phyloP scores from a whole-genome alignment of 64 coral and sea anemone genomes.

The Astreopora myriophthalma region DNA sequence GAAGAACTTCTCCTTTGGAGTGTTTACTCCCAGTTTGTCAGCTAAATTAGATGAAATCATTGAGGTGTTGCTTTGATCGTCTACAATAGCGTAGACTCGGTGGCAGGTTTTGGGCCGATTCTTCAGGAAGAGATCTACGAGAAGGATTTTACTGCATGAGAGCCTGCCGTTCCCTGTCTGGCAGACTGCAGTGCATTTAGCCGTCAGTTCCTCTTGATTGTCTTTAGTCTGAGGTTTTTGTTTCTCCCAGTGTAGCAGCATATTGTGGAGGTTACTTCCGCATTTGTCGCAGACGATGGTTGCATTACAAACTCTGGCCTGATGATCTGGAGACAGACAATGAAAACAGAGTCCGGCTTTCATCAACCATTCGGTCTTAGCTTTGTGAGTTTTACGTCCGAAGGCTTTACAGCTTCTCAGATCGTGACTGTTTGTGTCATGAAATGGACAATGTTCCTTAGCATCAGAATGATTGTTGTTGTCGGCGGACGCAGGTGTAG shows the following conservation, averaged over 20 bases:
- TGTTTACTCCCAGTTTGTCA: not conserved
- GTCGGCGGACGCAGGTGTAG: not conserved
- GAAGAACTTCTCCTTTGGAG: not conserved
- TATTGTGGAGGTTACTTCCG: too few relatives aligned
- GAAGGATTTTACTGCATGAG: slow-evolving; percentile 37
- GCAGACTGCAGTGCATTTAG: slow-evolving; percentile 5
- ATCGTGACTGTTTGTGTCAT: slow-evolving; percentile 26
- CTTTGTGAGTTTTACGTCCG: not conserved
- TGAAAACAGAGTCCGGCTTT: slow-evolving; percentile 58
- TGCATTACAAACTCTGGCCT: not conserved
- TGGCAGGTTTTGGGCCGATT: not conserved
- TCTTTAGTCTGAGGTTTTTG: not conserved
- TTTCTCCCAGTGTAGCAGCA: slow-evolving; percentile 40
- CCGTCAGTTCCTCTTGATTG: not conserved
- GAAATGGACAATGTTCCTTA: slow-evolving; percentile 37
- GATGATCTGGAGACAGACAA: slow-evolving; percentile 21
- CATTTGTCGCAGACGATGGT: too few relatives aligned
- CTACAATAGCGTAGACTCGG: slow-evolving; percentile 10
- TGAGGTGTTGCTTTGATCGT: slow-evolving; percentile 45
- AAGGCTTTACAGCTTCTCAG: slow-evolving; percentile 51
- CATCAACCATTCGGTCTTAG: slow-evolving; percentile 45
- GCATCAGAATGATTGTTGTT: not conserved
- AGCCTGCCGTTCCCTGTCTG: not conserved
- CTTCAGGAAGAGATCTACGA: not conserved
- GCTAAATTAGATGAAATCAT: not conserved